phyloP scores from a whole-genome alignment of 2,797 vertebrate genomes.

The Bradypodion ventrale region DNA sequence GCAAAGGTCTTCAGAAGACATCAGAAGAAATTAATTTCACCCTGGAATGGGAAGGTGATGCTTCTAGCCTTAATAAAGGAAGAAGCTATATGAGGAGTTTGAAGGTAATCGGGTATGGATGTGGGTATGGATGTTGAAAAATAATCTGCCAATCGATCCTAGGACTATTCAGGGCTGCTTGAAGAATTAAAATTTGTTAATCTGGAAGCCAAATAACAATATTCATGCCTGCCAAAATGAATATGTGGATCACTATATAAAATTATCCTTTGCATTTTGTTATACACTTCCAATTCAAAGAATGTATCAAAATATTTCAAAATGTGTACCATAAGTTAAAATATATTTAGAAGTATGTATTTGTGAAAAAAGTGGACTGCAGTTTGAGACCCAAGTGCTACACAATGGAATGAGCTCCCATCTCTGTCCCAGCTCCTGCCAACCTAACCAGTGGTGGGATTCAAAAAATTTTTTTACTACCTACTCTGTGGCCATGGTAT shows the following conservation, averaged over 20 bases:
- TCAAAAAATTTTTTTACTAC: too few species aligned
- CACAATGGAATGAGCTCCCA: too few species aligned
- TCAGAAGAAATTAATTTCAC: constrained; percentile 16
- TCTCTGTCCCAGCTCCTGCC: too few species aligned
- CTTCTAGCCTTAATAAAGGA: constrained; percentile 31
- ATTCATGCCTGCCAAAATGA: not conserved
- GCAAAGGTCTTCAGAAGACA: constrained; percentile 48
- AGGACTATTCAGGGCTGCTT: not conserved
- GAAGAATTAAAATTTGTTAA: not conserved
- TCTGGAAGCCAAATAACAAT: not conserved
- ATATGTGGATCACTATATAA: not conserved
- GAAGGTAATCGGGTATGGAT: not conserved
- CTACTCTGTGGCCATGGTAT: too few species aligned
- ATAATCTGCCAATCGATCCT: not conserved
- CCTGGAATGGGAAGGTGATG: too few species aligned
- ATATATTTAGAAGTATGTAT: not conserved
- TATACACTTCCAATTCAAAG: not conserved
- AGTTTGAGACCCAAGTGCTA: too few species aligned
- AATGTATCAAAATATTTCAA: not conserved
- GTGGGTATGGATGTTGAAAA: not conserved
- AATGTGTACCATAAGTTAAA: not conserved
- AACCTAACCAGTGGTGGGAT: too few species aligned
- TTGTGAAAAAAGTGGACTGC: too few species aligned
- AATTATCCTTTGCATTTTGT: too few species aligned
- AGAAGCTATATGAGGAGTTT: constrained; percentile 11